Evolutionary conservation across 2,797 vertebrate species (phyloP).

Genomic region (Chloroceryle inda): DNA sequence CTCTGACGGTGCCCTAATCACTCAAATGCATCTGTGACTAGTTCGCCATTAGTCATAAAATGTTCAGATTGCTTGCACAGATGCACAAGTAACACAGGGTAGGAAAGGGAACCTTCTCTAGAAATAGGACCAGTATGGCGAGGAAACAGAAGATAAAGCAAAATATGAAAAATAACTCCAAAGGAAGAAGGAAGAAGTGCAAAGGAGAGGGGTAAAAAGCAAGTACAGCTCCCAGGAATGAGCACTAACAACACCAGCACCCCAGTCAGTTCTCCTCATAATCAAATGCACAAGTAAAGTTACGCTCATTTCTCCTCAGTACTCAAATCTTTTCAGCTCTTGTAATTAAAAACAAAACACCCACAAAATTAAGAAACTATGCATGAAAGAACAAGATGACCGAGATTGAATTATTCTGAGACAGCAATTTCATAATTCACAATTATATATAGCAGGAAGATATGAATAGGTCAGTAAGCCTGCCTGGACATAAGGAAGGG

Average conservation of each 20-base stretch:
- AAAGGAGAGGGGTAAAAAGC: accelerated
- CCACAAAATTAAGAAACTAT: accelerated
- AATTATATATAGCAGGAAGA: background rate
- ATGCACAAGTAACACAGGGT: background rate
- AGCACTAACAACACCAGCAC: background rate
- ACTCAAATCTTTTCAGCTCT: background rate
- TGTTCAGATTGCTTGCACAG: background rate
- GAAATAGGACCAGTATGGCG: background rate
- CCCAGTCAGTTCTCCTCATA: background rate
- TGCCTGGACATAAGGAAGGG: slow-evolving; percentile 28
- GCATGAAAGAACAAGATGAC: background rate
- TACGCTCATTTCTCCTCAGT: background rate
- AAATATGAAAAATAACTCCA: background rate
- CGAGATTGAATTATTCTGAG: background rate
- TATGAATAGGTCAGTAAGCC: background rate
- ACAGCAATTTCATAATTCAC: background rate
- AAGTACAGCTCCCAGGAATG: background rate
- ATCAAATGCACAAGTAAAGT: background rate
- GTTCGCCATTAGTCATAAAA: background rate
- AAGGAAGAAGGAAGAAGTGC: background rate
- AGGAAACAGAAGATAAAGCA: background rate
- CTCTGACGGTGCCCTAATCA: background rate
- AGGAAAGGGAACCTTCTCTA: background rate
- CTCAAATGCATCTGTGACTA: background rate
- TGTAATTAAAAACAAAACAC: background rate